Conservation (phyloP, 2,797 vertebrate species). For the Champsocephalus esox region DNA sequence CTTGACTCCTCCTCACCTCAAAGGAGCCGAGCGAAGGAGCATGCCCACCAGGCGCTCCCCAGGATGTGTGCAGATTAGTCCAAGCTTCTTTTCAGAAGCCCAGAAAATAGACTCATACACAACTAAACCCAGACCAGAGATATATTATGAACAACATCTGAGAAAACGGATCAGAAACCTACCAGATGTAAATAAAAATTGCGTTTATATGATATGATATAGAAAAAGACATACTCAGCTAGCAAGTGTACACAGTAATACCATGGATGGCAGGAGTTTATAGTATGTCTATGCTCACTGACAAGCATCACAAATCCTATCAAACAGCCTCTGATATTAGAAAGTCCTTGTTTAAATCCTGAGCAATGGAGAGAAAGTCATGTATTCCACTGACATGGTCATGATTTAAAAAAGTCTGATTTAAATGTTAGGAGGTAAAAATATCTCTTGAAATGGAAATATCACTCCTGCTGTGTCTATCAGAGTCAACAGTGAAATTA, state of each 20-base stretch:
- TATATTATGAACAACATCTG: not conserved
- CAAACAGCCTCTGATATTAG: not conserved
- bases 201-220: not conserved
- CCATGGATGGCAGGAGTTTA: too few relatives aligned
- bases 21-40: slow-evolving; percentile 11
- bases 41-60: slow-evolving; percentile 29
- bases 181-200: not conserved
- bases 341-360: not conserved
- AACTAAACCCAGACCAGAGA: slow-evolving; percentile 28
- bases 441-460: not conserved
- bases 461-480: slow-evolving; percentile 16
- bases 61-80: slow-evolving; percentile 52
- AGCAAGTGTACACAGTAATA: too few relatives aligned
- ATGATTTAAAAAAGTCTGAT: not conserved
- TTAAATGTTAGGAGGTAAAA: not conserved
- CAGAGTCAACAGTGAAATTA: not conserved
- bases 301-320: too few relatives aligned
- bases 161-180: not conserved
- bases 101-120: slow-evolving; percentile 47
- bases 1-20: slow-evolving; percentile 1
- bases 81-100: slow-evolving; percentile 58
- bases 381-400: slow-evolving; percentile 1
- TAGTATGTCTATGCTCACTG: too few relatives aligned
- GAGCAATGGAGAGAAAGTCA: too few relatives aligned
- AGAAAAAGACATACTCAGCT: too few relatives aligned